Base-by-base conservation (phyloP, 2,113 vertebrate genomes). In the Chinchilla lanigera region DNA sequence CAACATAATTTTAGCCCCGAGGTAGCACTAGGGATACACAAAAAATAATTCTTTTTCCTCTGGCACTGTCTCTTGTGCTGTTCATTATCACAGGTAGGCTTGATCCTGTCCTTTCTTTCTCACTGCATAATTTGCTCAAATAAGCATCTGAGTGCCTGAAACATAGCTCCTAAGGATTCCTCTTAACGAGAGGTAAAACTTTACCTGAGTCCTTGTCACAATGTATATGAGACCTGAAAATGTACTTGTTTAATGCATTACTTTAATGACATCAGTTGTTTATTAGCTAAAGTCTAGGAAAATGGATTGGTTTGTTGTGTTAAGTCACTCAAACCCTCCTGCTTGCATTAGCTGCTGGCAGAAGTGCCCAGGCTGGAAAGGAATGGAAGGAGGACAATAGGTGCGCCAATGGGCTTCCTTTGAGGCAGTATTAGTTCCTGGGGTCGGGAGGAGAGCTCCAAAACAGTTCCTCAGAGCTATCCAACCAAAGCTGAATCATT, bases 121-220 rank as follows among this genome's bases (percentile, higher is more conserved):
- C 8, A 63, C 9, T 28, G 58, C 20, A 33, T 86, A 56, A 82
- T 95, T 71, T 93, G 41, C 7, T 86, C 54, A 78, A 86, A 89
- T 9, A 61, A 82, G 35, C 30, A 86, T 87, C 6, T 10, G 17
- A 89, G 63, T 52, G 33, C 16, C 93, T 81, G 35, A 96, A 93
- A 95, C 93, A 81, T 0, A 92, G 35, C 6, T 78, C 28, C 67
- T 17, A 58, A 83, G 69, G 89, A 58, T 82, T 94, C 28, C 33
- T 85, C 54, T 95, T 58, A 92, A 83, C 38, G 87, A 80, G 11
- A 82, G 33, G 81, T 38, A 83, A 61, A 87, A 5, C 26, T 95
- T 90, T 58, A 30, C 54, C 30, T 41, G 35, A 85, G 26, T 58
- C 47, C n/a, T 93, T 93, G 44, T 52, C 94, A 58, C 3, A 71